Conservation (phyloP, 2,888 invertebrate genomes). For the Phania funesta region DNA sequence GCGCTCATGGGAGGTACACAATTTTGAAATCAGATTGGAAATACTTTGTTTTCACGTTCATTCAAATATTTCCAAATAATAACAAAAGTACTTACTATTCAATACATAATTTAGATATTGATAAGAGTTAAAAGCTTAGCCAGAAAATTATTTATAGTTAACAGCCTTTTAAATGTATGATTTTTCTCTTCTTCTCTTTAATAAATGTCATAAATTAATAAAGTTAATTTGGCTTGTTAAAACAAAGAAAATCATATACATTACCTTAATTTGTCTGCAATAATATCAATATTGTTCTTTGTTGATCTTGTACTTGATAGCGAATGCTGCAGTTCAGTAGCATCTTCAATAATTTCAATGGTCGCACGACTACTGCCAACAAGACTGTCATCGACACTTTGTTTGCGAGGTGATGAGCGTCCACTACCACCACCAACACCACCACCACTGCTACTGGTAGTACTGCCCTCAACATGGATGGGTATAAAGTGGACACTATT, state of each 20-base stretch:
- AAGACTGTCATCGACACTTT: conserved; percentile 76
- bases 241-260: conserved; percentile 47
- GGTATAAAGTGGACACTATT: conserved; percentile 79
- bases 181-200: background rate
- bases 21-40: no score
- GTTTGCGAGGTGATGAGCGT: conserved; percentile 71
- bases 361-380: conserved; percentile 73
- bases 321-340: conserved; percentile 65
- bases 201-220: background rate
- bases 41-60: no score
- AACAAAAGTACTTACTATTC: no score
- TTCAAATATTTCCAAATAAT: no score
- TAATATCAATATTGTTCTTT: conserved; percentile 44
- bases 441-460: background rate
- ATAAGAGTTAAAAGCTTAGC: no score
- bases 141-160: no score
- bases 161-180: background rate
- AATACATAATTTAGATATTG: no score
- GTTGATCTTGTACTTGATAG: conserved; percentile 46
- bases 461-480: conserved; percentile 75
- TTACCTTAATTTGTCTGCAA: conserved; percentile 69
- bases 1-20: no score
- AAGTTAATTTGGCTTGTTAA: background rate
- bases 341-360: conserved; percentile 76
- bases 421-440: conserved; percentile 64